phyloP scores from a whole-genome alignment of 2,888 invertebrate genomes.

The Pyrochroa serraticornis region DNA sequence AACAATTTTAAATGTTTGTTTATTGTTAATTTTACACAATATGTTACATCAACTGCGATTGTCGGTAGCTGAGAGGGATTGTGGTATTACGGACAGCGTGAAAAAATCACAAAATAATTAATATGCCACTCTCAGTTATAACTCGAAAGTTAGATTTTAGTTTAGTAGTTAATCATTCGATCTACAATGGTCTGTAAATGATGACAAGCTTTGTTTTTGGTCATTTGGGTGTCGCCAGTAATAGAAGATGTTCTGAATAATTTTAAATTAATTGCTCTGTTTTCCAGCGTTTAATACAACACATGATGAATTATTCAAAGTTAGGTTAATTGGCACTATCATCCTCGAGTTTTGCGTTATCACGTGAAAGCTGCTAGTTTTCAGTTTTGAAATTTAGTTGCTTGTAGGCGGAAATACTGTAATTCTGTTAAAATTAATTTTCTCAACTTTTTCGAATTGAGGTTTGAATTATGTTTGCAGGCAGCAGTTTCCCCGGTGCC shows the following conservation, averaged over 20 bases:
- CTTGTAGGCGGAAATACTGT: too few relatives aligned
- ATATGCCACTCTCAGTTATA: constrained; percentile 25
- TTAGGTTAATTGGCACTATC: constrained; percentile 4
- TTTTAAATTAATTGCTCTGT: constrained; percentile 27
- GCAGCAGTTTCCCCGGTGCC: too few relatives aligned
- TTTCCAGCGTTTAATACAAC: constrained; percentile 21
- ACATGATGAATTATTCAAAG: constrained; percentile 17
- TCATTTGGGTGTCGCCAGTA: constrained; percentile 12
- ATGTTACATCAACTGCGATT: constrained; percentile 11
- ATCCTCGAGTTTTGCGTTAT: not conserved
- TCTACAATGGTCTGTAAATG: constrained; percentile 24
- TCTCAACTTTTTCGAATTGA: too few relatives aligned
- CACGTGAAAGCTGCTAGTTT: not conserved
- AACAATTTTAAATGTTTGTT: constrained; percentile 20
- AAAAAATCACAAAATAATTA: constrained; percentile 24
- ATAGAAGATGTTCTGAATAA: constrained; percentile 19
- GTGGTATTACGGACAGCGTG: constrained; percentile 1
- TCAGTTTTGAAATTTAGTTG: too few relatives aligned
- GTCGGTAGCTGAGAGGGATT: constrained; percentile 4
- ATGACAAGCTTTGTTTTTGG: constrained; percentile 27
- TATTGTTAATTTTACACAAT: constrained; percentile 20
- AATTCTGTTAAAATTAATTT: too few relatives aligned
- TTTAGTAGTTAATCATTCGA: constrained; percentile 27
- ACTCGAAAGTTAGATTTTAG: constrained; percentile 18
- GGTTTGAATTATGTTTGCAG: too few relatives aligned